These are phyloP conservation scores for Ichneumoninae sp. DNA, from an alignment of 2,888 invertebrate genomes.

Conservation along the genomic window DNA sequence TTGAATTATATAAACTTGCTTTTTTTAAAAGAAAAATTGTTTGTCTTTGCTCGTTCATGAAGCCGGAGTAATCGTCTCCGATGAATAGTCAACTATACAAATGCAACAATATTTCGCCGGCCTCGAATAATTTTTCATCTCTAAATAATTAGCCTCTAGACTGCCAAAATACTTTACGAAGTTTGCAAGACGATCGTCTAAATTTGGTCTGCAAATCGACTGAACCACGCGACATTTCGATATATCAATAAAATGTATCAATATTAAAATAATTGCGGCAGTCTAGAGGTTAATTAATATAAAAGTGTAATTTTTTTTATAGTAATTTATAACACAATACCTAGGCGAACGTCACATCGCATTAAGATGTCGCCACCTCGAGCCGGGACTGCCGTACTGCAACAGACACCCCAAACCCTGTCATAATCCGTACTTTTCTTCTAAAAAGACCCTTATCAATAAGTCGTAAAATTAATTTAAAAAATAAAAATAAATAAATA, in stretches of 20 bases:
- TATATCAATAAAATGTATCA: not conserved
- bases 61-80: not conserved
- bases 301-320: slow-evolving; percentile 16
- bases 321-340: slow-evolving; percentile 76
- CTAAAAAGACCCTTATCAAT: slow-evolving; percentile 26
- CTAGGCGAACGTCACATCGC: slow-evolving; percentile 85
- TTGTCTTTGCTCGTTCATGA: not conserved
- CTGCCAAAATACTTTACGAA: not conserved
- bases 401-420: slow-evolving; percentile 85
- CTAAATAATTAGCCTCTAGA: not conserved
- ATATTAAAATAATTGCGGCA: not conserved
- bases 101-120: not conserved
- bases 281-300: not conserved
- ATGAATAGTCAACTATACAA: not conserved
- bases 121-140: not conserved
- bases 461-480: not conserved
- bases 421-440: slow-evolving; percentile 74
- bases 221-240: not conserved
- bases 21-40: not conserved
- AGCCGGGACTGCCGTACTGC: slow-evolving; percentile 96
- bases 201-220: not conserved
- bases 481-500: slow-evolving; percentile 37
- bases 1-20: not conserved
- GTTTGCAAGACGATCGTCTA: not conserved
- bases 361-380: slow-evolving; percentile 93